Evolutionary conservation across 2,888 invertebrate species (phyloP).

Genomic region (Amphimallon solstitiale): DNA sequence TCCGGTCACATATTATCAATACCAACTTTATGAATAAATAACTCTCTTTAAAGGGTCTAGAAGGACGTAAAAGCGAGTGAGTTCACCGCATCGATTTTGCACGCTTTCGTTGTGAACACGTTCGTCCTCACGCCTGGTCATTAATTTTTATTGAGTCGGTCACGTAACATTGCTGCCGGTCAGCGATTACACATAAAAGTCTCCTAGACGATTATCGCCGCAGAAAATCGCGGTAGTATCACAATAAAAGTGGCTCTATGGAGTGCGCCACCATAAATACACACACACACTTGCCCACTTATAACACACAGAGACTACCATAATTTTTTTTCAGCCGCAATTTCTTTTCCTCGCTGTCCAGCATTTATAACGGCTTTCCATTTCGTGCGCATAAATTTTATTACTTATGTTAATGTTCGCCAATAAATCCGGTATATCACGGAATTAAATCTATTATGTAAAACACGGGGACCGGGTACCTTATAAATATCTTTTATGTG

Average conservation of each 20-base stretch:
- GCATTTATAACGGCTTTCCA: slow-evolving; percentile 6
- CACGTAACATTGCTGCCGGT: slow-evolving; percentile 16
- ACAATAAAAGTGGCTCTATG: slow-evolving; percentile 13
- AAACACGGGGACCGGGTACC: slow-evolving; percentile 11
- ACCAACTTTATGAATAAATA: too few relatives aligned
- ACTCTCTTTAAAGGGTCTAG: too few relatives aligned
- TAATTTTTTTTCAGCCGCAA: too few relatives aligned
- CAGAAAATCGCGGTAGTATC: slow-evolving; percentile 19
- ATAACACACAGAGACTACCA: too few relatives aligned
- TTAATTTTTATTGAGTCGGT: slow-evolving; percentile 11
- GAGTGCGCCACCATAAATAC: too few relatives aligned
- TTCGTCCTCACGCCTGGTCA: slow-evolving; percentile 8
- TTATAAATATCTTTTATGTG: background rate
- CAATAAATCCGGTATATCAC: slow-evolving; percentile 16
- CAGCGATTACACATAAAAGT: slow-evolving; percentile 27
- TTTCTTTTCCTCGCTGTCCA: too few relatives aligned
- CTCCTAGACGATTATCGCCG: slow-evolving; percentile 29
- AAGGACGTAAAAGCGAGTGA: too few relatives aligned
- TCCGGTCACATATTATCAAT: too few relatives aligned
- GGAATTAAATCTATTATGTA: slow-evolving; percentile 20
- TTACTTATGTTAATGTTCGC: slow-evolving; percentile 24
- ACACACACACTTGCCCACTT: too few relatives aligned
- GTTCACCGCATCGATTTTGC: background rate
- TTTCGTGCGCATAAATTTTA: slow-evolving; percentile 33
- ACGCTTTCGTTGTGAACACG: background rate